Evolutionary conservation across 92 coral and sea anemone genomes (phyloP).

Genomic region (Scolanthus callimorphus): DNA sequence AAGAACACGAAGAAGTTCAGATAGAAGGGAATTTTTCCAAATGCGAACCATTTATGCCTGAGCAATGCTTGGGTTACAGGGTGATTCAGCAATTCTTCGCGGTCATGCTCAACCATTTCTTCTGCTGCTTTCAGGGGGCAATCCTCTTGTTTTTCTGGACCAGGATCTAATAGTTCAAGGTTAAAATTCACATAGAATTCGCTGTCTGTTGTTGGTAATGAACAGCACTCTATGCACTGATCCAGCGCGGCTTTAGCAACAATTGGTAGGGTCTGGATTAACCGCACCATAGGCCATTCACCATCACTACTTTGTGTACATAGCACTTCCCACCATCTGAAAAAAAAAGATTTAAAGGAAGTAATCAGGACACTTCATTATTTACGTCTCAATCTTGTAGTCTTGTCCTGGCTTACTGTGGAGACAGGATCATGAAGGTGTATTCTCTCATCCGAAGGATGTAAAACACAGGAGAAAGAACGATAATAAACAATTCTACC

Average conservation of each 20-base stretch:
- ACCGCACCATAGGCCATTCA: slow-evolving; percentile 40
- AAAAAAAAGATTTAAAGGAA: not conserved
- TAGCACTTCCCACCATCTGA: slow-evolving; percentile 52
- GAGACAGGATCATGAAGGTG: too few relatives aligned
- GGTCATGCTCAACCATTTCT: slow-evolving; percentile 55
- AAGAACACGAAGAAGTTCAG: slow-evolving; percentile 40
- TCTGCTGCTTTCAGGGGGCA: slow-evolving; percentile 43
- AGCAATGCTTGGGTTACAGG: slow-evolving; percentile 62
- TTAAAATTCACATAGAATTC: slow-evolving; percentile 37
- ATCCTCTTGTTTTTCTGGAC: slow-evolving; percentile 28
- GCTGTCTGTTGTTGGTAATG: slow-evolving; percentile 29
- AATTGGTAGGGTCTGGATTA: slow-evolving; percentile 46
- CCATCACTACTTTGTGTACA: slow-evolving; percentile 13
- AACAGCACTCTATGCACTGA: slow-evolving; percentile 26
- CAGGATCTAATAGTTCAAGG: slow-evolving; percentile 50
- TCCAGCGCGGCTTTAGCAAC: slow-evolving; percentile 51
- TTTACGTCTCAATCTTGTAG: not conserved
- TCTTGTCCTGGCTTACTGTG: too few relatives aligned
- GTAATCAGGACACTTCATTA: not conserved
- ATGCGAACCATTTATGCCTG: slow-evolving; percentile 63
- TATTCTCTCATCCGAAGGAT: too few relatives aligned
- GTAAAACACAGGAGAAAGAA: too few relatives aligned
- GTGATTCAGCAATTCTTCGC: slow-evolving; percentile 74
- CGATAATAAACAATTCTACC: too few relatives aligned
- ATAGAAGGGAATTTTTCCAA: slow-evolving; percentile 58